phyloP scores from a whole-genome alignment of 2,797 vertebrate genomes.

The Xenentodon cancila region DNA sequence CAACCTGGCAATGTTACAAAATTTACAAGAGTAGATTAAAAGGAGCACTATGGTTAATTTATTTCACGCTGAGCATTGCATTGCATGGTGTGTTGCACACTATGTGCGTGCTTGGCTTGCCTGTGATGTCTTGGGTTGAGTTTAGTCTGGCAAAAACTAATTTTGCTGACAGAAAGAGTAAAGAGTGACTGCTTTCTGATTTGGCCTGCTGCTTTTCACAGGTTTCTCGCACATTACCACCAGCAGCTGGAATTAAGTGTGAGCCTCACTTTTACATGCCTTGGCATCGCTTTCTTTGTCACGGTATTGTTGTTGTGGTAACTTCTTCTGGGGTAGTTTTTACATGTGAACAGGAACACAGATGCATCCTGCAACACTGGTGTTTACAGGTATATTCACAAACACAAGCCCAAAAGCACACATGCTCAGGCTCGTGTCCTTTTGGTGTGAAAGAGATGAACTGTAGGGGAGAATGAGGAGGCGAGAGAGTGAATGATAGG shows the following conservation, averaged over 20 bases:
- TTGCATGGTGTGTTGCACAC: too few species aligned
- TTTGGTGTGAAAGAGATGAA: conserved; percentile 37
- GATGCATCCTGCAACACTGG: conserved; percentile 12
- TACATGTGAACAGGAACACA: conserved; percentile 13
- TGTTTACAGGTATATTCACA: conserved; percentile 6
- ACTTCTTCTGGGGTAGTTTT: not conserved
- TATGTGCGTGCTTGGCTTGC: too few species aligned
- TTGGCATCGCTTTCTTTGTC: not conserved
- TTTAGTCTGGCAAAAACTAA: too few species aligned
- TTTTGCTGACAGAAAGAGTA: too few species aligned
- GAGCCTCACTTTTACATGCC: not conserved
- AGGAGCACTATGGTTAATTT: too few species aligned
- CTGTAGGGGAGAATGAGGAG: conserved; percentile 16
- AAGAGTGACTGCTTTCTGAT: not conserved
- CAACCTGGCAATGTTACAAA: too few species aligned
- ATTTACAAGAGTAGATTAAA: too few species aligned
- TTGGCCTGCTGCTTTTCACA: too few species aligned
- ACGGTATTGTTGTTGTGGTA: not conserved
- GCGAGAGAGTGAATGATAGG: conserved; percentile 34
- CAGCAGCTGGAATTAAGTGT: not conserved
- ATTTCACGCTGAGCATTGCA: too few species aligned
- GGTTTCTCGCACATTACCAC: not conserved
- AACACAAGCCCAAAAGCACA: conserved; percentile 10
- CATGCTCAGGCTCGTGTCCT: conserved; percentile 22
- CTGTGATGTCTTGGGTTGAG: too few species aligned